These are phyloP conservation scores for Mustela nigripes DNA, from an alignment of 2,113 vertebrate species.

Conservation along the genomic window DNA sequence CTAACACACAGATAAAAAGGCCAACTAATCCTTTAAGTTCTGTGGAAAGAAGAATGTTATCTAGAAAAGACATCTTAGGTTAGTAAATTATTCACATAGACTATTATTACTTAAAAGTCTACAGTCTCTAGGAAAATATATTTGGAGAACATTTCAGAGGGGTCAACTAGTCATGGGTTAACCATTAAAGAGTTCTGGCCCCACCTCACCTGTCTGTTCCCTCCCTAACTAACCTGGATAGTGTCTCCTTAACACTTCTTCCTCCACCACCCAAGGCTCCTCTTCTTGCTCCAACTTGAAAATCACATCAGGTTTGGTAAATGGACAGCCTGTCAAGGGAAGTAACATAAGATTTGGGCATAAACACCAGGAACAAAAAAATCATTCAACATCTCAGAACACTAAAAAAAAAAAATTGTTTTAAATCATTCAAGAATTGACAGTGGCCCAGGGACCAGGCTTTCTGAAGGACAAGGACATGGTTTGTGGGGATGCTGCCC, in stretches of 20 bases:
- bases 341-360: not conserved
- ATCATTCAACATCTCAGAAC: not conserved
- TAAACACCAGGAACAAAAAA: conserved; percentile 33
- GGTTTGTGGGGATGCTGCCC: not conserved
- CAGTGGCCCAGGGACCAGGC: not conserved
- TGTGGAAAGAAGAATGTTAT: not conserved
- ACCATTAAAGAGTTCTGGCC: not conserved
- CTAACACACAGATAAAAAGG: not conserved
- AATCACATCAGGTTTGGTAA: conserved; percentile 79
- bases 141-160: not conserved
- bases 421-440: not conserved
- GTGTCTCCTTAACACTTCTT: conserved; percentile 41
- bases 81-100: not conserved
- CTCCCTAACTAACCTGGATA: conserved; percentile 71
- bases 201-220: not conserved
- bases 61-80: not conserved
- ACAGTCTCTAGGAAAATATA: not conserved
- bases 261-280: conserved; percentile 67
- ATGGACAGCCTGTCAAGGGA: conserved; percentile 63
- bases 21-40: not conserved
- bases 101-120: not conserved
- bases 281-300: conserved; percentile 79
- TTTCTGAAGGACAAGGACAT: conserved; percentile 19
- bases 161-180: not conserved
- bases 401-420: not conserved